phyloP scores from a whole-genome alignment of 1,140 invertebrate genomes.

The Drosophila punjabiensis region DNA sequence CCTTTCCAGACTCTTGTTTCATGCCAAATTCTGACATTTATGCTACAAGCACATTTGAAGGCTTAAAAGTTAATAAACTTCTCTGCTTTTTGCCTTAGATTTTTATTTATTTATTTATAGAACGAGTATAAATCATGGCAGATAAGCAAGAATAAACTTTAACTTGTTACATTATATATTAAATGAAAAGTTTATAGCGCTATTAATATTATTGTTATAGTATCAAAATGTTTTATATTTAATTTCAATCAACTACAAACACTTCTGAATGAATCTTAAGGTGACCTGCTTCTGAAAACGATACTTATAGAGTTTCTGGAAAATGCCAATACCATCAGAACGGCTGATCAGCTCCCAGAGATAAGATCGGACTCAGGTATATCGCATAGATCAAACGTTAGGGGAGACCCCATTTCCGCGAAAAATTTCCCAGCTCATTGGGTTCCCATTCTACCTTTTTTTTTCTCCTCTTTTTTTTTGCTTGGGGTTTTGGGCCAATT shows the following conservation, averaged over 20 bases:
- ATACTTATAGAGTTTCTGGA: constrained; percentile 22
- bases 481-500: constrained; percentile 54
- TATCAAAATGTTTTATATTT: not conserved
- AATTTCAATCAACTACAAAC: not conserved
- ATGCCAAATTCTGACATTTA: not conserved
- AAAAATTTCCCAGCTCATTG: constrained; percentile 68
- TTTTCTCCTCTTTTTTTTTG: not conserved
- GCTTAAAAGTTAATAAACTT: not conserved
- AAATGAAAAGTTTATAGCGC: too few relatives aligned
- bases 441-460: not conserved
- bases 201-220: not conserved
- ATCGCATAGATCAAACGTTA: constrained; percentile 49
- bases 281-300: constrained; percentile 13
- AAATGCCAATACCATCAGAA: constrained; percentile 16
- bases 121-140: not conserved
- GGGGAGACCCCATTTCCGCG: constrained; percentile 59
- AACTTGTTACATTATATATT: too few relatives aligned
- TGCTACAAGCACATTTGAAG: not conserved
- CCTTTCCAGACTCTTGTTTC: not conserved
- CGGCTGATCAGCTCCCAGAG: constrained; percentile 9
- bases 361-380: constrained; percentile 33
- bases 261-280: not conserved
- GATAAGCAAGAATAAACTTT: not conserved
- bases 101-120: not conserved
- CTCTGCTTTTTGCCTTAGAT: not conserved